Evolutionary conservation across 2,888 invertebrate species (phyloP), one percentile per base, ranked within the genome.

Genomic region (Athalia cordata): DNA sequence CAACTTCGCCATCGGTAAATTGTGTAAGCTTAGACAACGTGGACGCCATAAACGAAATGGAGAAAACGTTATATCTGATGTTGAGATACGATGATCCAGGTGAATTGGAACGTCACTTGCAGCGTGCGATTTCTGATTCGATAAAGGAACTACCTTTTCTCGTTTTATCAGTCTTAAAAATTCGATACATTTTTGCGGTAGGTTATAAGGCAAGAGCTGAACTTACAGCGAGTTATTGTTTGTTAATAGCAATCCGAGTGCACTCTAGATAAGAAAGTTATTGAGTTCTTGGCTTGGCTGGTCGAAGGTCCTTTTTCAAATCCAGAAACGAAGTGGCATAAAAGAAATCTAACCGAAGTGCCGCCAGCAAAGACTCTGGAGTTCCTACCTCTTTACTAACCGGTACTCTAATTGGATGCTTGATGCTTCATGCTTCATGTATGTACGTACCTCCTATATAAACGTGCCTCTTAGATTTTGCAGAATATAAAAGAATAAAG

Each of bases 321-420:
- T 9, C 29, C 13, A 59, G 47, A 13, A 8, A 47, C 45, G 72
- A 59, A 57, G 47, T 11, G 57, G 45, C 11, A 55, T 47, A 15
- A 47, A 72, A 59, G 57, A 72, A 72, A 57, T 59, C 45, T 57
- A 59, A 43, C 13, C 15, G 15, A 13, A 57, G 13, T 29, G 29
- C 59, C 9, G 72, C 3, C 45, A 4, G 45, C 29, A 59, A 45
- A 59, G 45, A 72, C 45, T 59, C 52, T 13, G 13, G 45, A 4
- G 59, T 29, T 59, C 3, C 59, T 72, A 3, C 47, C 45, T 57
- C 47, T n/a, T n/a, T n/a, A n/a, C n/a, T 59, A 59, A 72, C 57
- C 72, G 72, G 45, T 59, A 72, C 72, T 72, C 59, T 72, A 72
- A 72, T 72, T 72, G 72, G 72, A 72, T 72, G 57, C 72, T 72